Evolutionary conservation across 1,140 invertebrate species (phyloP).

Genomic region (Drosophila erecta): DNA sequence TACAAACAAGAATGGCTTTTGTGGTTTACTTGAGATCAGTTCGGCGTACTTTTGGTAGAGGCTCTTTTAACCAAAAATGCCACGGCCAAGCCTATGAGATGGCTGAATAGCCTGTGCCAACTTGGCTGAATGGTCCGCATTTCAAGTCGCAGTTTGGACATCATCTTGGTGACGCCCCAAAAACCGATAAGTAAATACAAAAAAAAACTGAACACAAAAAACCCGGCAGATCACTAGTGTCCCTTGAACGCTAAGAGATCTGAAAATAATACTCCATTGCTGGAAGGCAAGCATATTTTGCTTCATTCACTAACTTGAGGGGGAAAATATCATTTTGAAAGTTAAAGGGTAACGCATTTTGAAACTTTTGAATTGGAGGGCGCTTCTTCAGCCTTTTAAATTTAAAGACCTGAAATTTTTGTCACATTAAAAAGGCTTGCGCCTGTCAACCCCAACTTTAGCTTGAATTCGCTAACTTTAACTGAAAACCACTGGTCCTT

Average conservation of each 20-base stretch:
- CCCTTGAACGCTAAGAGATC: neutral
- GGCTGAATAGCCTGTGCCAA: constrained; percentile 15
- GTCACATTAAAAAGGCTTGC: neutral
- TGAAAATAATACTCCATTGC: neutral
- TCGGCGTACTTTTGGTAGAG: constrained; percentile 17
- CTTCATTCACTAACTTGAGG: too few relatives aligned
- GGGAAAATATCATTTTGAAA: too few relatives aligned
- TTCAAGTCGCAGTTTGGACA: constrained; percentile 45
- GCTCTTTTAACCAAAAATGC: constrained; percentile 44
- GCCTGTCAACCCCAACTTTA: neutral
- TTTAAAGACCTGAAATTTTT: neutral
- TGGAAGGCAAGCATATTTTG: neutral
- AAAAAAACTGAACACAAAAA: neutral
- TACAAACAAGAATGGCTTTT: constrained; percentile 64
- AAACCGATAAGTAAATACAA: constrained; percentile 31
- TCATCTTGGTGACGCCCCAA: constrained; percentile 58
- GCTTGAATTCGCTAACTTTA: neutral
- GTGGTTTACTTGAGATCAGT: constrained; percentile 26
- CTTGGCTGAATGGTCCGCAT: constrained; percentile 25
- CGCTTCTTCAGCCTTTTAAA: too few relatives aligned
- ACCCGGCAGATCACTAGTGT: constrained; percentile 14
- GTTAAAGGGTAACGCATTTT: too few relatives aligned
- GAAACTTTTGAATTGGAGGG: too few relatives aligned
- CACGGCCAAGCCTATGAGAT: constrained; percentile 39
- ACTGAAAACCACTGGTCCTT: neutral